Evolutionary conservation across 2,888 invertebrate species (phyloP).

Genomic region (Eristalis intricaria): DNA sequence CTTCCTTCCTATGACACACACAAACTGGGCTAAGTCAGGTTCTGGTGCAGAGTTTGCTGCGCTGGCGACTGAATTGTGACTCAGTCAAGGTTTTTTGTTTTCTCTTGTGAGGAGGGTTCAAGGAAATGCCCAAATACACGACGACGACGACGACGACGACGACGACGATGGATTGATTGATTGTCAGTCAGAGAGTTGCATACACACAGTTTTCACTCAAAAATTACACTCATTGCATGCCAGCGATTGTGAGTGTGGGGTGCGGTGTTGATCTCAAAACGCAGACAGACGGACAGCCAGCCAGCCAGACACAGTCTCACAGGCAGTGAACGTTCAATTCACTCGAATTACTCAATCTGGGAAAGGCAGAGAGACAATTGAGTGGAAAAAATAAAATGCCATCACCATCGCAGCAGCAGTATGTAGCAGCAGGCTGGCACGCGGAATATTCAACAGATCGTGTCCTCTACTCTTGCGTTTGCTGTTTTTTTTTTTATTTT

Average conservation of each 20-base stretch:
- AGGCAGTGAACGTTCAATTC: not conserved
- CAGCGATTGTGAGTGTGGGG: not conserved
- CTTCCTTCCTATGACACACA: no score
- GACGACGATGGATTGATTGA: no score
- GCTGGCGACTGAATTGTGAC: no score
- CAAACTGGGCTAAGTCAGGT: no score
- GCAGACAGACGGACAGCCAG: not conserved
- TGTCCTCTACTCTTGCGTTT: conserved; percentile 7
- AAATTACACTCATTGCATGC: no score
- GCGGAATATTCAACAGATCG: conserved; percentile 42
- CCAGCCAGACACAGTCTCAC: not conserved
- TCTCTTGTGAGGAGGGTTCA: no score
- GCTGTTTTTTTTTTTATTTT: conserved; percentile 9
- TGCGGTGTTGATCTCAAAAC: not conserved
- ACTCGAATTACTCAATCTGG: conserved; percentile 49
- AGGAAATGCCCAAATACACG: no score
- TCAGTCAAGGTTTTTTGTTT: no score
- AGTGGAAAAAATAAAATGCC: conserved; percentile 47
- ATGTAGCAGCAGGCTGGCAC: conserved; percentile 8
- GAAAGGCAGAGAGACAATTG: conserved; percentile 25
- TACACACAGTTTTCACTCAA: not conserved
- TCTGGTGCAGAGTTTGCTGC: no score
- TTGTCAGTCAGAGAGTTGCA: no score
- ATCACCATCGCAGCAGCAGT: conserved; percentile 15
- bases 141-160: no score